Conservation (phyloP, 1,140 invertebrate genomes). For the Orussus abietinus region DNA sequence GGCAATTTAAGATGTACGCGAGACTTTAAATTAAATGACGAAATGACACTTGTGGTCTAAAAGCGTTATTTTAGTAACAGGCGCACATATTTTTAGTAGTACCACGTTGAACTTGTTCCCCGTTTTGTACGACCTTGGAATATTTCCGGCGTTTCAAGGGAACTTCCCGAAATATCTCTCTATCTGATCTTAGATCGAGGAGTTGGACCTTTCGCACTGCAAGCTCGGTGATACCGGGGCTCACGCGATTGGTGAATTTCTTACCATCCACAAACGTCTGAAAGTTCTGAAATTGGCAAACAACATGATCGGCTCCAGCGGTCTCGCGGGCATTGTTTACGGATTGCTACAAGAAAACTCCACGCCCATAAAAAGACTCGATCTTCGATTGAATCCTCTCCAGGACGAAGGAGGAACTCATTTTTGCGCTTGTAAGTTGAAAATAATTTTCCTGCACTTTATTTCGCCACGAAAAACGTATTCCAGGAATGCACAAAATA, state of each 20-base stretch:
- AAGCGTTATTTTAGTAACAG: no score
- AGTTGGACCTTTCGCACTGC: constrained; percentile 48
- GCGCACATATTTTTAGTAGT: no score
- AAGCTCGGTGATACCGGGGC: constrained; percentile 38
- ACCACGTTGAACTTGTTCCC: no score
- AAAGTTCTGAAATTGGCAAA: constrained; percentile 32
- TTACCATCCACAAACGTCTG: constrained; percentile 27
- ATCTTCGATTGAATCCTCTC: constrained; percentile 42
- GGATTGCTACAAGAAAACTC: constrained; percentile 27
- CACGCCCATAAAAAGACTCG: constrained; percentile 24
- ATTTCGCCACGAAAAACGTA: no score
- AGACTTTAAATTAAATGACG: constrained; percentile 2
- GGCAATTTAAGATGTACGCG: no score
- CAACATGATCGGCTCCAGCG: constrained; percentile 39
- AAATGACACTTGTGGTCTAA: constrained; percentile 3
- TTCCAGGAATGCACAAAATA: no score
- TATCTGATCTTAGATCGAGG: constrained; percentile 29
- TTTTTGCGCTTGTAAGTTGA: constrained; percentile 36
- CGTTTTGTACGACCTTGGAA: no score
- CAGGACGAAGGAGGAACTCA: constrained; percentile 29
- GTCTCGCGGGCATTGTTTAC: constrained; percentile 35
- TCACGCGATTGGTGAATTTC: constrained; percentile 36
- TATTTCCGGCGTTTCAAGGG: no score
- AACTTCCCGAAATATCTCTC: no score
- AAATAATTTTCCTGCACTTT: no score